phyloP scores from a whole-genome alignment of 1,140 invertebrate genomes.

The Cydia fagiglandana region DNA sequence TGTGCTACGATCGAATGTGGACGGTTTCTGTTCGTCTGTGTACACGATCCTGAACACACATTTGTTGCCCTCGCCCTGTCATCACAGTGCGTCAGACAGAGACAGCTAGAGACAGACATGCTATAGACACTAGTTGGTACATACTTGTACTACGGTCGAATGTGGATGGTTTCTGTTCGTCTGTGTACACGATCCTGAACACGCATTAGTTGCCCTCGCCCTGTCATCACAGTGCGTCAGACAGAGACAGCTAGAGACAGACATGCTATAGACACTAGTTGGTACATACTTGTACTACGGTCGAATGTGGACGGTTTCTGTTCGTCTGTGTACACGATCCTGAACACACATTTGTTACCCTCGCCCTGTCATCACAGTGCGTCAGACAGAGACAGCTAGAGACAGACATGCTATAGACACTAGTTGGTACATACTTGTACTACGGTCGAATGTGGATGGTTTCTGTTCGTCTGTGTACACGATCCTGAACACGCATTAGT shows the following conservation, averaged over 20 bases:
- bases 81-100: too few species aligned
- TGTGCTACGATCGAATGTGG: background rate
- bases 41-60: constrained; percentile 84
- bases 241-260: too few species aligned
- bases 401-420: too few species aligned
- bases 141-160: background rate
- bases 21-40: constrained; percentile 52
- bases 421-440: background rate
- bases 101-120: too few species aligned
- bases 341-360: constrained; percentile 82
- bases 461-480: constrained; percentile 78
- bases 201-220: constrained; percentile 81
- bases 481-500: constrained; percentile 82
- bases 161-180: constrained; percentile 40
- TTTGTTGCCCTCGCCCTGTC: constrained; percentile 81
- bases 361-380: constrained; percentile 73
- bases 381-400: too few species aligned
- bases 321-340: constrained; percentile 80
- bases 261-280: too few species aligned
- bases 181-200: constrained; percentile 83
- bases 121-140: background rate
- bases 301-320: constrained; percentile 30
- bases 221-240: too few species aligned
- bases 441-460: background rate
- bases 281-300: background rate